Evolutionary conservation across 92 coral and sea anemone species (phyloP).

Genomic region (Meandrina meandrites): DNA sequence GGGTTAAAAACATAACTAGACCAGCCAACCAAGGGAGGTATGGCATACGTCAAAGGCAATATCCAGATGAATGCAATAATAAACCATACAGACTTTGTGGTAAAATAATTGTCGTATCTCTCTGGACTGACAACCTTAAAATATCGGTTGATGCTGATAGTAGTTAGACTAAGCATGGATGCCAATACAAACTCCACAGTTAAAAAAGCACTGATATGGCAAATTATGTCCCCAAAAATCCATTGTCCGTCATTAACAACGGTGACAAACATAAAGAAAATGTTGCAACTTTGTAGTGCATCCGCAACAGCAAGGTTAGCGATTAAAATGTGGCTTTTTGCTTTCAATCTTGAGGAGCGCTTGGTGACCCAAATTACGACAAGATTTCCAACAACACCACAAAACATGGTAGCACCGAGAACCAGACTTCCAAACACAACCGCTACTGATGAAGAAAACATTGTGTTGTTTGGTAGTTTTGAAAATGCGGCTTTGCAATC

Average conservation of each 20-base stretch:
- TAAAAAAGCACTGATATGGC: slow-evolving; percentile 57
- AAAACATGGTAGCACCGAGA: neutral
- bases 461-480: neutral
- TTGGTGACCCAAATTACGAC: slow-evolving; percentile 43
- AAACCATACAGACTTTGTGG: slow-evolving; percentile 34
- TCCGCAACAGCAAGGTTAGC: slow-evolving; percentile 61
- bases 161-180: slow-evolving; percentile 54
- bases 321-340: slow-evolving; percentile 45
- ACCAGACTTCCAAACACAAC: neutral
- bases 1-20: slow-evolving; percentile 43
- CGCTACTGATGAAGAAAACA: neutral
- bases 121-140: slow-evolving; percentile 56
- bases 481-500: neutral
- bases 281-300: slow-evolving; percentile 48
- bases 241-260: slow-evolving; percentile 45
- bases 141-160: slow-evolving; percentile 63
- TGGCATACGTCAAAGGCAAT: slow-evolving; percentile 41
- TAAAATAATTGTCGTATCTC: slow-evolving; percentile 45
- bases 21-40: slow-evolving; percentile 65
- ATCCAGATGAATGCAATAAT: slow-evolving; percentile 50
- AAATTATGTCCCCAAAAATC: slow-evolving; percentile 35
- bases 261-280: slow-evolving; percentile 42
- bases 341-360: slow-evolving; percentile 42
- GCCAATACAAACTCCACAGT: slow-evolving; percentile 56
- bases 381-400: slow-evolving; percentile 38